phyloP scores from a whole-genome alignment of 2,113 vertebrate genomes.

The Microcebus murinus region DNA sequence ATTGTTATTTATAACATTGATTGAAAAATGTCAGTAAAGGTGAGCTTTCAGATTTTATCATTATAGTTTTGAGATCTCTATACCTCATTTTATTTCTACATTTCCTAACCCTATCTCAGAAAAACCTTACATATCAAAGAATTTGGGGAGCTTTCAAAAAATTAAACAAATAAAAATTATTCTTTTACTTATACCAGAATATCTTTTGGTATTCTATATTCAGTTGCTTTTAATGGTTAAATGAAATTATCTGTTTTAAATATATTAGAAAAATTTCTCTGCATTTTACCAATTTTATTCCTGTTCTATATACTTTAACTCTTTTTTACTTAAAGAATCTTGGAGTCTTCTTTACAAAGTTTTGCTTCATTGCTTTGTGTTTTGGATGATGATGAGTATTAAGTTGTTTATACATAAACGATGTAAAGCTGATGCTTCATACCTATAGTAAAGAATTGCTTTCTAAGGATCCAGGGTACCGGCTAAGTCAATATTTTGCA shows the following conservation, averaged over 20 bases:
- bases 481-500: slow-evolving; percentile 41
- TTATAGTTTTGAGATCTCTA: neutral
- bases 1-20: neutral
- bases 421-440: neutral
- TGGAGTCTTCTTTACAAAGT: neutral
- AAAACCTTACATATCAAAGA: neutral
- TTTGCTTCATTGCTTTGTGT: slow-evolving; percentile 11
- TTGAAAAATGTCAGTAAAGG: neutral
- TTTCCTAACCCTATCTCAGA: neutral
- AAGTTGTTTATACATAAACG: neutral
- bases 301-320: neutral
- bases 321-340: neutral
- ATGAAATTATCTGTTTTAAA: neutral
- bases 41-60: neutral
- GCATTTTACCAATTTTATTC: neutral
- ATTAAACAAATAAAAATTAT: neutral
- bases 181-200: neutral
- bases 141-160: neutral
- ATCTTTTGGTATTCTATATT: neutral
- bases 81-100: too few species aligned
- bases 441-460: neutral
- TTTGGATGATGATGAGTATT: neutral
- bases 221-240: neutral
- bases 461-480: neutral
- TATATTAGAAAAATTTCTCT: neutral